A percentile compares a stretch with the other conserved stretches of the same genome.
phyloP scores from a whole-genome alignment of 2,797 vertebrate genomes.

The Poeciliopsis paucimaculata region DNA sequence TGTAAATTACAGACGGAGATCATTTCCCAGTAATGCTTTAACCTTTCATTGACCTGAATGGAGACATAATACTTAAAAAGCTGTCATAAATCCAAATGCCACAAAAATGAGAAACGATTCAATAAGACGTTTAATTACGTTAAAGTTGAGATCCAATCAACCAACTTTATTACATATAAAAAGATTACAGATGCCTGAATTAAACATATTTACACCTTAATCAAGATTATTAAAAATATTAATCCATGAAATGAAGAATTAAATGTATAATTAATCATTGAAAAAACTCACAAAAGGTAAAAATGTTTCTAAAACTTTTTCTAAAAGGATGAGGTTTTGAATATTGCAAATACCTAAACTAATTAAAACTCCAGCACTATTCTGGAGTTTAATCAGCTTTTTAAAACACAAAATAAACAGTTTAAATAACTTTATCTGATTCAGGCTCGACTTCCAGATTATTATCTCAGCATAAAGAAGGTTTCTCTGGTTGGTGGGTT shows the following conservation, averaged over 20 bases:
- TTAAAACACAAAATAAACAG: not conserved
- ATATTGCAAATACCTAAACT: not conserved
- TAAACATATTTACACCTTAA: not conserved
- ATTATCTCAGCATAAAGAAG: not conserved
- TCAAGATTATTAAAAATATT: not conserved
- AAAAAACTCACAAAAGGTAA: not conserved
- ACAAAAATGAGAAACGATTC: not conserved
- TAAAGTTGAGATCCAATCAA: not conserved
- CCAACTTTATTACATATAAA: not conserved
- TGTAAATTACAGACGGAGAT: constrained; percentile 42
- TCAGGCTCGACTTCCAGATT: not conserved
- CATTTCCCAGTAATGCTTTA: constrained; percentile 16
- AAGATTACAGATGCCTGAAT: not conserved
- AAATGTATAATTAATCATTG: not conserved
- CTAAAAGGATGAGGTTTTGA: not conserved
- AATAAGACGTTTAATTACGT: not conserved
- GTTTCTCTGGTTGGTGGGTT: not conserved
- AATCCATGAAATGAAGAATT: not conserved
- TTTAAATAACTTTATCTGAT: not conserved
- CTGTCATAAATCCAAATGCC: not conserved
- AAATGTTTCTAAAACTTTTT: not conserved
- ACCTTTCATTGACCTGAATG: constrained; percentile 16
- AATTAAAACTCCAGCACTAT: not conserved
- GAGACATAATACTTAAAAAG: not conserved
- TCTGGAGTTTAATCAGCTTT: not conserved